Evolutionary conservation across 2,797 vertebrate genomes (phyloP).

Genomic region (Anabacerthia variegaticeps): DNA sequence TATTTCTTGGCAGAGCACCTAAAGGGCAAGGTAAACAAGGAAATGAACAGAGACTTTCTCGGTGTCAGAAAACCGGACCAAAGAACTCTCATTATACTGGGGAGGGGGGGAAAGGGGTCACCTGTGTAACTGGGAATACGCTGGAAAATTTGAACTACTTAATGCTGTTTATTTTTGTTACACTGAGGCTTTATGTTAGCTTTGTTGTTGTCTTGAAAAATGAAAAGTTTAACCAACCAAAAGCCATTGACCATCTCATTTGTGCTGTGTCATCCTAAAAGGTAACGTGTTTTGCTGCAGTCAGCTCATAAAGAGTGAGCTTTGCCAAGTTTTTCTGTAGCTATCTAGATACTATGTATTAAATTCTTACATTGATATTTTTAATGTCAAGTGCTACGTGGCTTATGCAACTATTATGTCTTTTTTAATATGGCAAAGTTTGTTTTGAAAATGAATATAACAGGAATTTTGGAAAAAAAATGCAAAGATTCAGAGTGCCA

Average conservation of each 20-base stretch:
- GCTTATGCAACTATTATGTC: not conserved
- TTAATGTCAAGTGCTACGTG: not conserved
- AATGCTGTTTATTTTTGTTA: not conserved
- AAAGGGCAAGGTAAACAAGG: not conserved
- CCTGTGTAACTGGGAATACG: not conserved
- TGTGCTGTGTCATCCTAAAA: not conserved
- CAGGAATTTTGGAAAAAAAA: not conserved
- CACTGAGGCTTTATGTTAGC: not conserved
- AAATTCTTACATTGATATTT: not conserved
- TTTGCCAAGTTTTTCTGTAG: not conserved
- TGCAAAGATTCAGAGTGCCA: not conserved
- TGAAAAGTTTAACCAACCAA: not conserved
- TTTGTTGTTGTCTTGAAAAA: not conserved
- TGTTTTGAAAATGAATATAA: not conserved
- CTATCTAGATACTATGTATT: not conserved
- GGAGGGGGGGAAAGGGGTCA: not conserved
- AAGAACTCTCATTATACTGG: not conserved
- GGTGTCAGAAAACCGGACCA: not conserved
- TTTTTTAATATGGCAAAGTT: not conserved
- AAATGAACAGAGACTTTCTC: not conserved
- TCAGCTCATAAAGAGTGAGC: accelerated
- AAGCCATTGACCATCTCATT: not conserved
- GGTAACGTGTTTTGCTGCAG: not conserved
- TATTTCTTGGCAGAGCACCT: not conserved
- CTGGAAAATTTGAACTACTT: not conserved